Evolutionary conservation across 2,888 invertebrate genomes (phyloP).

Genomic region (Frankliniella fusca): DNA sequence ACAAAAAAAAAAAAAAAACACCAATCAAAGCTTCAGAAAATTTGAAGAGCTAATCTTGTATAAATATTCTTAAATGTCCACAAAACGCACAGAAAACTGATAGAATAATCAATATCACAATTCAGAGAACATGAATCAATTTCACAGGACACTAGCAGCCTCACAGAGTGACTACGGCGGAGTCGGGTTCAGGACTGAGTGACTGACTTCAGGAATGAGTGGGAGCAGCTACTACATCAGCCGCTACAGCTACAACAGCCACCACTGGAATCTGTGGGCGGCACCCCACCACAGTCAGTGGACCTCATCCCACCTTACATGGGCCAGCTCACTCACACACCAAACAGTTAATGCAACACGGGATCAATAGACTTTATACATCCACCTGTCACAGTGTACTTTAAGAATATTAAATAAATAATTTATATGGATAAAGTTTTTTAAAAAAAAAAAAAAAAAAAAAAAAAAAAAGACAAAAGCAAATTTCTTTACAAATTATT

Average conservation of each 20-base stretch:
- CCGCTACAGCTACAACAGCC: not conserved
- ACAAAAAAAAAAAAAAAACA: not conserved
- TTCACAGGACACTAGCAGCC: constrained; percentile 2
- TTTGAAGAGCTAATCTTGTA: no score
- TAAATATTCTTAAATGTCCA: not conserved
- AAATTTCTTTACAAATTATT: not conserved
- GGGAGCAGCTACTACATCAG: constrained; percentile 16
- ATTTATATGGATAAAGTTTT: not conserved
- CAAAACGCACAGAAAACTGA: not conserved
- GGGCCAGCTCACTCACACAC: constrained; percentile 11
- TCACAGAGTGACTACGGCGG: constrained; percentile 18
- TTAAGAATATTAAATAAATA: not conserved
- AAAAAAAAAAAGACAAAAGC: not conserved
- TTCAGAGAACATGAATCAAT: not conserved
- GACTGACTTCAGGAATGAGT: constrained; percentile 16
- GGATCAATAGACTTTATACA: not conserved
- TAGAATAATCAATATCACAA: not conserved
- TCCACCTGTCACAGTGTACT: not conserved
- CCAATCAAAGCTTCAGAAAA: not conserved
- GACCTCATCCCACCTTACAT: constrained; percentile 22
- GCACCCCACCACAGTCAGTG: constrained; percentile 17
- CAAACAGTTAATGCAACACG: constrained; percentile 8
- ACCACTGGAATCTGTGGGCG: constrained; percentile 15
- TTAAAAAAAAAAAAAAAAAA: not conserved
- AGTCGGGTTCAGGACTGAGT: constrained; percentile 25